Percentiles rank a stretch among this genome's conserved stretches.
These are phyloP conservation scores for Nomada fucata DNA, from an alignment of 2,888 invertebrate genomes.

Conservation along the genomic window DNA sequence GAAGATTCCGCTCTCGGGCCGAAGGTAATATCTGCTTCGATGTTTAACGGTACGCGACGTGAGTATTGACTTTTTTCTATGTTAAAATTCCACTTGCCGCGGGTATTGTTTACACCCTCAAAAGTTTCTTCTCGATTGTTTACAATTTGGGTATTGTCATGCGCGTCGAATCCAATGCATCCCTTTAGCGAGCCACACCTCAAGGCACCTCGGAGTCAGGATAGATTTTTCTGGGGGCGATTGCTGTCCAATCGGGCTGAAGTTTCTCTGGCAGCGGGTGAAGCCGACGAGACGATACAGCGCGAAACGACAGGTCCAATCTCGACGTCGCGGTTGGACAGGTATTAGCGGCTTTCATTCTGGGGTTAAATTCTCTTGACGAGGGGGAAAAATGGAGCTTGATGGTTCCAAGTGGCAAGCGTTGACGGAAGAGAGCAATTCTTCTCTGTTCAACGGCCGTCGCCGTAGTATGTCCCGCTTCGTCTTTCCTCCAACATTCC, in stretches of 20 bases:
- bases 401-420: slow-evolving; percentile 57
- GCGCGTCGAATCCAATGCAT: no score
- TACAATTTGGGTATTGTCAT: no score
- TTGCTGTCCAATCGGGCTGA: background rate
- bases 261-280: background rate
- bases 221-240: no score
- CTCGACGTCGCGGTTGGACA: slow-evolving; percentile 14
- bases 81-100: no score
- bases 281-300: background rate
- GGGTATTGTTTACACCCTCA: no score
- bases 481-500: slow-evolving; percentile 46
- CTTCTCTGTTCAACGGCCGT: slow-evolving; percentile 50
- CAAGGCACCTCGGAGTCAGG: no score
- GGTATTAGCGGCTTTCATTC: slow-evolving; percentile 50
- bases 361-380: slow-evolving; percentile 61
- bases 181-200: no score
- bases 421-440: slow-evolving; percentile 59
- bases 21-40: no score
- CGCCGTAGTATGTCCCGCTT: slow-evolving; percentile 57
- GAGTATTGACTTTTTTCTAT: no score
- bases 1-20: no score
- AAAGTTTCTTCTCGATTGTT: no score
- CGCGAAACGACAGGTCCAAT: slow-evolving; percentile 9
- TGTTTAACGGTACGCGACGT: no score
- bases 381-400: slow-evolving; percentile 57